phyloP scores from a whole-genome alignment of 2,888 invertebrate genomes.

The Patella caerulea region DNA sequence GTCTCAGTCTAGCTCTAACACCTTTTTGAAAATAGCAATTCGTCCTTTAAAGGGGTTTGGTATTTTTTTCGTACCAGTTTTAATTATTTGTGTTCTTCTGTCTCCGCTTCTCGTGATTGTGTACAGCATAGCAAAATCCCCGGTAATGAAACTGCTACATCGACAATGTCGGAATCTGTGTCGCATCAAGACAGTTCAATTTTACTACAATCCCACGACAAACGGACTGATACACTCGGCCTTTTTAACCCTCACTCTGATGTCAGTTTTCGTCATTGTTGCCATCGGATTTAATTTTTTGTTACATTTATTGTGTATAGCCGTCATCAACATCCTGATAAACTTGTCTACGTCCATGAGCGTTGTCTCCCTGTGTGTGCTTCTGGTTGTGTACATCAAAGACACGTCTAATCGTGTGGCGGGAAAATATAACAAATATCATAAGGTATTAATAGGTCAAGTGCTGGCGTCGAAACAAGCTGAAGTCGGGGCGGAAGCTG shows the following conservation, averaged over 20 bases:
- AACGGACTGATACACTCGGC: not conserved
- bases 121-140: not conserved
- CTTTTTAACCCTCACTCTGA: conserved; percentile 25
- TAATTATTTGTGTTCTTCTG: not conserved
- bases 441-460: too few relatives aligned
- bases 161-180: not conserved
- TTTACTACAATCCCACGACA: not conserved
- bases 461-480: too few relatives aligned
- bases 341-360: too few relatives aligned
- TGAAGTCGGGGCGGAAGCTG: too few relatives aligned
- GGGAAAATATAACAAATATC: too few relatives aligned
- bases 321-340: too few relatives aligned
- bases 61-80: not conserved
- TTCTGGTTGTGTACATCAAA: too few relatives aligned
- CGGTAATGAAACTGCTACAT: not conserved
- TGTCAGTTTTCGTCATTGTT: conserved; percentile 30
- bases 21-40: not conserved
- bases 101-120: not conserved
- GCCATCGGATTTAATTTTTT: conserved; percentile 31
- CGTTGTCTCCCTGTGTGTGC: too few relatives aligned
- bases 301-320: conserved; percentile 22
- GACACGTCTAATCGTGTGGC: too few relatives aligned
- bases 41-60: not conserved
- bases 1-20: not conserved
- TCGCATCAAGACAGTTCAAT: not conserved